Evolutionary conservation across 2,797 vertebrate species (phyloP), one percentile per base, ranked within the genome.

Genomic region (Neopelma chrysocephalum): DNA sequence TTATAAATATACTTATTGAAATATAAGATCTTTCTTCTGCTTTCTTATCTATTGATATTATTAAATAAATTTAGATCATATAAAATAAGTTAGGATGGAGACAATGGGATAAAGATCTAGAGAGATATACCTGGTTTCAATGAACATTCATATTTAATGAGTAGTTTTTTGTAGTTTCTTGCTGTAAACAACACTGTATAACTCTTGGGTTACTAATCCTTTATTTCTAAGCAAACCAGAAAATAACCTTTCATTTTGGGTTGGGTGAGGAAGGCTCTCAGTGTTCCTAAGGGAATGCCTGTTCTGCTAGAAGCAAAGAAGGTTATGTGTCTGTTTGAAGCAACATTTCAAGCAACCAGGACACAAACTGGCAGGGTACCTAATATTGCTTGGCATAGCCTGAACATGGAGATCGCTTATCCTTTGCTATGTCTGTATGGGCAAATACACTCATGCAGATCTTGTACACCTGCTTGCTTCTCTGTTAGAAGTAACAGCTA

Each of bases 381-480:
- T 20, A 27, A 27, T 3, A 51, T 20, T 51, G 11, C 36, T 50
- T 66, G 72, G 40, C 26, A 45, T 11, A 48, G 23, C 15, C 36
- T 34, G 60, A 62, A 51, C 14, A 13, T 12, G 32, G 25, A 69
- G 15, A 26, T 54, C 32, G 1, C 15, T 73, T 73, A 43, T 20
- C 5, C 19, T 48, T 17, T 40, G 26, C 32, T 64, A 2, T 0
- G 0, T 65, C 60, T 82, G 8, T 9, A 4, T 14, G 36, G 34
- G 34, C 26, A 56, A 68, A 57, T 25, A 32, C 12, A 26, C 6
- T 71, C 51, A 6, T 12, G 12, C 0, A 3, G 11, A 21, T 19
- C 27, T 70, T 40, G 7, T 76, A 57, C 12, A 38, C 6, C 26
- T 27, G 22, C 7, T 3, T 58, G 21, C 31, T 57, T 61, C 60